Evolutionary conservation across 1,140 invertebrate species (phyloP), one percentile per base, ranked within the genome.

Genomic region (Tetramorium simillimum): DNA sequence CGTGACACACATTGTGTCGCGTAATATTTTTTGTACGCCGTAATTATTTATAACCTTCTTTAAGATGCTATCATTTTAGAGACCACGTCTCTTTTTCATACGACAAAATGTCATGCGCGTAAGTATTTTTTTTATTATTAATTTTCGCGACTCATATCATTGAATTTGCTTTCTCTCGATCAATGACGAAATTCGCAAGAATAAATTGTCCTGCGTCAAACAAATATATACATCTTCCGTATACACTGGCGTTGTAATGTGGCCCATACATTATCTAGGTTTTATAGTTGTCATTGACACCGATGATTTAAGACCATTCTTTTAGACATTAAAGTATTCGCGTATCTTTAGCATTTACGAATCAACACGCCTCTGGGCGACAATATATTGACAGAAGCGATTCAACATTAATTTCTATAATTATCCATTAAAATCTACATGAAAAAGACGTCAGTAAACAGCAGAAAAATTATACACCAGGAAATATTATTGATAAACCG

Each of bases 101-200:
- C 10, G 33, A 37, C 21, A 24, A 72, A 72, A 70, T 43, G 5
- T 28, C 16, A 70, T 21, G 16, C 18, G 33, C 18, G 18, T 14
- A 5, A 10, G 28, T 33, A 16, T 69, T 28, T 69, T 69, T 63
- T 33, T 63, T 18, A 69, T 69, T 49, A 49, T 69, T 24, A 14
- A 69, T 46, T 49, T 75, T 28, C 33, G 82, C 65, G 24, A 82
- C 10, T 16, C 12, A 70, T 51, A 72, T n/a, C 0, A 67, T 73
- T 28, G 28, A 28, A 28, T 28, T 58, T 69, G 80, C 88, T 90
- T 90, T 90, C 88, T 88, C 86, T 33, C 21, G 60, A 69, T 60
- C 65, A 28, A 67, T 63, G 73, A 37, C 56, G 70, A 85, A 90
- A 87, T 87, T 76, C 37, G 33, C 21, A 43, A 46, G 49, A 56